Evolutionary conservation across 2,797 vertebrate species (phyloP), one percentile per base, ranked within the genome.

Genomic region (Thalassophryne amazonica): DNA sequence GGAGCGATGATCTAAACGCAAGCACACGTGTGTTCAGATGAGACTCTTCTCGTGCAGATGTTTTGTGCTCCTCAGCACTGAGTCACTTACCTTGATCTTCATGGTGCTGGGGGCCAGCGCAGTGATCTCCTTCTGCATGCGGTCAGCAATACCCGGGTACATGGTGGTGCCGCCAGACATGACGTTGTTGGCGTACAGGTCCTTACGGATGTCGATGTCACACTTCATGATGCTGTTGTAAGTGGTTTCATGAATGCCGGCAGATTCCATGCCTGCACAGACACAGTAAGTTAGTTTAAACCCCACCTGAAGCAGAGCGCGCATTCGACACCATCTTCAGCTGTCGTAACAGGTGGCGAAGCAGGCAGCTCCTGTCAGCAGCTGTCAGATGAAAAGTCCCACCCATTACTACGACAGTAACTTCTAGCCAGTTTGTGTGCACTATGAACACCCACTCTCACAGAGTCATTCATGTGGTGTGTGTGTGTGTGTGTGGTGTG

Each of bases 41-140:
- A 7, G 4, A 7, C 9, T 16, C 16, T 8, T 19, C 8, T 11
- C 6, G 2, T 3, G 6, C 8, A 22, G 17, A 22, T 2, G 8
- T 10, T 2, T 2, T n/a, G 4, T 15, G 3, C 15, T 2, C 9
- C 19, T 14, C 4, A 15, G 1, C 9, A 24, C 21, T 3, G 22
- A 14, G 6, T 37, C 3, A 5, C 11, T 55, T 42, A 89, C 90
- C 84, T 98, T 98, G 60, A 97, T 98, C 83, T 98, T 96, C 95
- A 98, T 97, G 76, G 94, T 98, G 88, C 92, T 95, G 39, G 94
- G 94, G 49, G 95, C 93, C 66, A 96, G 83, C 2, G 94, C 93
- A 4, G 95, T 98, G 83, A 96, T 96, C 83, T 97, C 95, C 52
- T 97, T 97, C 73, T 97, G 95, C 94, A 97, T 97, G 16, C 95